Evolutionary conservation across 2,888 invertebrate genomes (phyloP).

Genomic region (Neoscelio sp.): DNA sequence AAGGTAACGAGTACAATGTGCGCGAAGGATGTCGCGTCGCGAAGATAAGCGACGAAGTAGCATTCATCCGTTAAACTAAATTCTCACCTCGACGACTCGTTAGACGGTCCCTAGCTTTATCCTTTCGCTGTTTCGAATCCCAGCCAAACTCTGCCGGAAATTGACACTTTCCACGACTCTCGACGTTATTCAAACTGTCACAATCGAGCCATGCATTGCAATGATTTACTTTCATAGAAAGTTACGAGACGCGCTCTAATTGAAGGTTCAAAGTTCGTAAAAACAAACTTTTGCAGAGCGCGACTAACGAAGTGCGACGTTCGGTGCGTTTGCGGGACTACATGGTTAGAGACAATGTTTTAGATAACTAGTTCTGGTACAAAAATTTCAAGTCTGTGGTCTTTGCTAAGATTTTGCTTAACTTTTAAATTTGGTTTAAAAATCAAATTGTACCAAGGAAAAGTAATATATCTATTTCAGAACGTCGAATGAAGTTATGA

Average conservation of each 20-base stretch:
- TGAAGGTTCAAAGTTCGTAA: conserved; percentile 49
- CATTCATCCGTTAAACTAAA: conserved; percentile 76
- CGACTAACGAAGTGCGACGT: conserved; percentile 37
- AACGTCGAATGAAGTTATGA: too few relatives aligned
- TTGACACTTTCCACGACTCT: conserved; percentile 60
- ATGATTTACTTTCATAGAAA: conserved; percentile 57
- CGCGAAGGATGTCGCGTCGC: conserved; percentile 70
- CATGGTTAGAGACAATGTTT: neutral
- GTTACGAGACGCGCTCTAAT: conserved; percentile 40
- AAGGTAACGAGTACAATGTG: conserved; percentile 74
- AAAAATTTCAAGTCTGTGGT: too few relatives aligned
- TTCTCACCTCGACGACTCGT: conserved; percentile 77
- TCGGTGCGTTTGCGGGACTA: neutral
- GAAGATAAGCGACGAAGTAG: conserved; percentile 73
- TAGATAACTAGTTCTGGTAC: conserved; percentile 28
- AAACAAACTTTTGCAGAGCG: conserved; percentile 47
- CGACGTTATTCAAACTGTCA: conserved; percentile 59
- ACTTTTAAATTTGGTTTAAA: too few relatives aligned
- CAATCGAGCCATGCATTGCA: conserved; percentile 58
- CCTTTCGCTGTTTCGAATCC: conserved; percentile 46
- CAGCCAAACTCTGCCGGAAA: conserved; percentile 41
- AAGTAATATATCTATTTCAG: too few relatives aligned
- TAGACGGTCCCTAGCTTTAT: conserved; percentile 71
- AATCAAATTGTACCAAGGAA: too few relatives aligned
- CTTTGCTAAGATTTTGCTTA: too few relatives aligned